Evolutionary conservation across 2,888 invertebrate genomes (phyloP).

Genomic region (Pyrgus malvae): DNA sequence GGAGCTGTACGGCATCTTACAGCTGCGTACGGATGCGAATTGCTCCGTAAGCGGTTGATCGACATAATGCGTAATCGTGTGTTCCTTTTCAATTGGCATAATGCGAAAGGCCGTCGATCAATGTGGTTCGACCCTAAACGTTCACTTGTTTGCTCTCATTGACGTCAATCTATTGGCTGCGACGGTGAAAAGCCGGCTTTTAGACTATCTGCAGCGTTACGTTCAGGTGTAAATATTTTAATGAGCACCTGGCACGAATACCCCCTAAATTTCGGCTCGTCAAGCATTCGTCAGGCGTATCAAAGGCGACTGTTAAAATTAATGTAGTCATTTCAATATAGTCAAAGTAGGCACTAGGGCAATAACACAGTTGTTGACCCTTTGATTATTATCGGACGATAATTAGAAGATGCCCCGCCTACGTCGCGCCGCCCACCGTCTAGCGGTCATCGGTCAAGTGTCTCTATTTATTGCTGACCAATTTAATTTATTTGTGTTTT

Average conservation of each 20-base stretch:
- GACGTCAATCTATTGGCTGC: conserved; percentile 22
- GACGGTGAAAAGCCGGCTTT: neutral
- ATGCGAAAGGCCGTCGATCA: too few relatives aligned
- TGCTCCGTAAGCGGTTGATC: too few relatives aligned
- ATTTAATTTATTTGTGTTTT: conserved; percentile 38
- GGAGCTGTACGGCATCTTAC: too few relatives aligned
- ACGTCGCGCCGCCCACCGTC: conserved; percentile 38
- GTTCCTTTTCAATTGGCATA: too few relatives aligned
- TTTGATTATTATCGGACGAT: conserved; percentile 37
- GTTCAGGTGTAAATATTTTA: conserved; percentile 6
- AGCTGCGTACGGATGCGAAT: too few relatives aligned
- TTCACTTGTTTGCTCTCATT: conserved; percentile 38
- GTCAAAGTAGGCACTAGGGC: conserved; percentile 19
- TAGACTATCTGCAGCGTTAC: neutral
- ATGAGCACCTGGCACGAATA: neutral
- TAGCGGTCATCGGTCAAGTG: conserved; percentile 38
- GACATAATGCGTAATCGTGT: too few relatives aligned
- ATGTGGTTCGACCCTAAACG: too few relatives aligned
- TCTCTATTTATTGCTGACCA: conserved; percentile 36
- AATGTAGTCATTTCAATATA: conserved; percentile 7
- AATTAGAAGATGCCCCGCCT: conserved; percentile 40
- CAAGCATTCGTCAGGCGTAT: neutral
- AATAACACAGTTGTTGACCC: conserved; percentile 37
- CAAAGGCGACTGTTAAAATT: neutral
- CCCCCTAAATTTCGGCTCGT: neutral